Evolutionary conservation across 2,797 vertebrate species (phyloP), one percentile per base, ranked within the genome.

Genomic region (Chanos chanos): DNA sequence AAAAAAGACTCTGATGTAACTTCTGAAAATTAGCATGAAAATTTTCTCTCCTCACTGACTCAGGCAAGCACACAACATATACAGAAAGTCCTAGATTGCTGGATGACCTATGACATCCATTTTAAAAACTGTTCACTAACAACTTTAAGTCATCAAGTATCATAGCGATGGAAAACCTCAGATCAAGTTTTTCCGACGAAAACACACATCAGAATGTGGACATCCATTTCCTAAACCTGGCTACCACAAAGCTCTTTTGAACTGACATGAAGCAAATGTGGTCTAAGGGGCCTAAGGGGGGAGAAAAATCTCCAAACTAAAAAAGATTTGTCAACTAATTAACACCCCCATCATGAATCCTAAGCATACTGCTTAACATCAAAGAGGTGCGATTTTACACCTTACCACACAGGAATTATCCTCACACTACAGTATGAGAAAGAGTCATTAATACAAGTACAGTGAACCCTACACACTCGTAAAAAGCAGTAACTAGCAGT

Each of bases 371-470:
- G 24, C 57, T 77, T 77, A 81, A 78, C 67, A 82, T 85, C 73
- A 78, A 79, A 85, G 76, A 64, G 55, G 77, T 73, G 76, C 22
- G 56, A 72, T 81, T 82, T 85, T 75, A 83, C 83, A 85, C 82
- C 72, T 81, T 70, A 75, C 70, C 75, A 75, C 72, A 77, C 72
- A 64, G 59, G 70, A 81, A 61, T 72, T 64, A 71, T 77, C 63
- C 71, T 68, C 21, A 22, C 55, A 67, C 56, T 22, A 39, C 70
- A 58, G 64, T 75, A 75, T 58, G 48, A 71, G n/a, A 75, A 66
- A 27, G 41, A 66, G 28, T 64, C 71, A 70, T 77, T 77, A 66
- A 74, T 71, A 69, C 24, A 75, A 71, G 63, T 61, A 53, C 52
- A 66, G 18, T 48, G 28, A 60, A 70, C 47, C 64, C 65, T 63